phyloP scores from a whole-genome alignment of 2,888 invertebrate species.

The Hydrotaea cyrtoneurina region DNA sequence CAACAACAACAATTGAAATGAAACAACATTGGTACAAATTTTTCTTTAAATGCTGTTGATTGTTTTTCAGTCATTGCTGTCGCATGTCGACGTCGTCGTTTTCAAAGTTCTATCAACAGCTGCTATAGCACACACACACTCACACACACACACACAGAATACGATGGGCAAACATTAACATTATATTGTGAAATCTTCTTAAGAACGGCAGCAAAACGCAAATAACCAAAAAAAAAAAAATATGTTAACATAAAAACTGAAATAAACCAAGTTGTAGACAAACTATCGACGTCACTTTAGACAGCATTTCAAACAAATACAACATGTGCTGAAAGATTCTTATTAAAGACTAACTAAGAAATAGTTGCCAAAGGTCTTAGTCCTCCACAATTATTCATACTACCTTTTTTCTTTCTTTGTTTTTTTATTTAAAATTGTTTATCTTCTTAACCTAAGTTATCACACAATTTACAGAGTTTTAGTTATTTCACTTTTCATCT shows the following conservation, averaged over 20 bases:
- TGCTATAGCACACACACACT: constrained; percentile 49
- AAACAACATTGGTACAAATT: constrained; percentile 48
- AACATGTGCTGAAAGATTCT: no score
- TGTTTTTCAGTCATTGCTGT: constrained; percentile 59
- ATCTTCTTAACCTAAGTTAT: no score
- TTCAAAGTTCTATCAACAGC: constrained; percentile 67
- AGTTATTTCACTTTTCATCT: no score
- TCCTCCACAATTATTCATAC: no score
- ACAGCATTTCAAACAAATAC: not conserved
- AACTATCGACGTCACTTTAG: not conserved
- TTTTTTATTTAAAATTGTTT: no score
- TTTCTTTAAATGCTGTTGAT: constrained; percentile 63
- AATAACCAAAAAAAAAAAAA: not conserved
- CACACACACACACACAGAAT: not conserved
- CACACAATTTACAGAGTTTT: no score
- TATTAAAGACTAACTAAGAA: no score
- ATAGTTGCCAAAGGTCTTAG: no score
- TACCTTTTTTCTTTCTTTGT: no score
- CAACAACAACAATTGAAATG: constrained; percentile 7
- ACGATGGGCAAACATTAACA: no score
- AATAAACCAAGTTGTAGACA: not conserved
- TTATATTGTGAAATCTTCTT: constrained; percentile 19
- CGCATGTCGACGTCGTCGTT: constrained; percentile 64
- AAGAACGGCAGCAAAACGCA: not conserved
- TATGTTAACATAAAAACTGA: not conserved